phyloP scores from a whole-genome alignment of 2,113 vertebrate species.

The Isurus oxyrinchus region DNA sequence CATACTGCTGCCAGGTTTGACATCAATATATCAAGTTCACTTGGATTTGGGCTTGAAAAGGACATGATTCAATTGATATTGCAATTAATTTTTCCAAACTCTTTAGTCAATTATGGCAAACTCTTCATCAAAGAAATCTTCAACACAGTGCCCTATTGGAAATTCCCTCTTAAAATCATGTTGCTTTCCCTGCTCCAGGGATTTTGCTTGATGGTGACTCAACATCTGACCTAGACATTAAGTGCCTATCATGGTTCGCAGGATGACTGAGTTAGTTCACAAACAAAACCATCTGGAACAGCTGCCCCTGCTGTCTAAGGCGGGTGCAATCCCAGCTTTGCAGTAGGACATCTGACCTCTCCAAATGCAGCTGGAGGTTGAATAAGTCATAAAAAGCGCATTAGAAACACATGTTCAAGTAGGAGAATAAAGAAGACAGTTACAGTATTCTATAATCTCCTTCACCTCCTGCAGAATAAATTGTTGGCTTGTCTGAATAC shows the following conservation, averaged over 20 bases:
- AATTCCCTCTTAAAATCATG: neutral
- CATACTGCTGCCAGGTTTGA: neutral
- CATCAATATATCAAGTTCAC: neutral
- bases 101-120: neutral
- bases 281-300: neutral
- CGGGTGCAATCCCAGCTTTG: neutral
- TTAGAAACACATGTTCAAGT: neutral
- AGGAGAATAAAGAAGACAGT: slow-evolving; percentile 1
- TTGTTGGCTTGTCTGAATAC: neutral
- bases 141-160: neutral
- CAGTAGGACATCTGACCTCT: neutral
- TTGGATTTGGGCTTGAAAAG: neutral
- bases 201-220: neutral
- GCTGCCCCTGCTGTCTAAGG: neutral
- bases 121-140: neutral
- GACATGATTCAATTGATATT: neutral
- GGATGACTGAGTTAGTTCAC: neutral
- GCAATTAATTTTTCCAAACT: neutral
- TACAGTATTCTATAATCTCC: neutral
- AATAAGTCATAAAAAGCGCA: neutral
- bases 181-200: neutral
- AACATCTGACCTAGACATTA: neutral
- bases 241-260: neutral
- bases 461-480: neutral
- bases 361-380: neutral